Evolutionary conservation across 2,113 vertebrate genomes (phyloP).

Genomic region (Vulpes ferrilata): DNA sequence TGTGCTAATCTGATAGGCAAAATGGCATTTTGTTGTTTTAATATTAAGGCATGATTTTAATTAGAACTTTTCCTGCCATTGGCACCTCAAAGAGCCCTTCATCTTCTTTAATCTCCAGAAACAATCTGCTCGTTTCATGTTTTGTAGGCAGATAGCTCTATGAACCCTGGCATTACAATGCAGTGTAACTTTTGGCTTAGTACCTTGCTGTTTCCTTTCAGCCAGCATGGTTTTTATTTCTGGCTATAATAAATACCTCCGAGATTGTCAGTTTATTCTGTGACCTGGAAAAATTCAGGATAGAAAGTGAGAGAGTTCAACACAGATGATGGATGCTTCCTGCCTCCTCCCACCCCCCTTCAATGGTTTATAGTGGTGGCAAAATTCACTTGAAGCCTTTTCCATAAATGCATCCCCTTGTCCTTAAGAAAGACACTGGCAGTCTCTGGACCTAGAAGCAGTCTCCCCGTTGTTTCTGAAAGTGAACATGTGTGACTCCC

Average conservation of each 20-base stretch:
- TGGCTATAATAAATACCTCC: not conserved
- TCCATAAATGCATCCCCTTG: not conserved
- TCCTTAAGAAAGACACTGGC: not conserved
- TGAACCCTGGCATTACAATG: not conserved
- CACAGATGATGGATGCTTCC: not conserved
- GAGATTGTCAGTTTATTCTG: not conserved
- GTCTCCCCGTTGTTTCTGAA: conserved; percentile 38
- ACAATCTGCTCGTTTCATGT: conserved; percentile 41
- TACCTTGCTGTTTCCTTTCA: not conserved
- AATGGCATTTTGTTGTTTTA: conserved; percentile 61
- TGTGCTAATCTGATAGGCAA: conserved; percentile 59
- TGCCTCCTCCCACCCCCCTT: not conserved
- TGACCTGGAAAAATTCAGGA: conserved; percentile 67
- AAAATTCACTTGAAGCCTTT: conserved; percentile 26
- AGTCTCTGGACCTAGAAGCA: not conserved
- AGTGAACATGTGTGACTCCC: conserved; percentile 60
- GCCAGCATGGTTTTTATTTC: not conserved
- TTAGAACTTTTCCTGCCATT: conserved; percentile 52
- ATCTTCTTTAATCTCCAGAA: conserved; percentile 62
- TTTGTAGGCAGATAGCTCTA: not conserved
- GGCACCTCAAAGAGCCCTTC: conserved; percentile 51
- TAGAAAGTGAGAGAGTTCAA: conserved; percentile 42
- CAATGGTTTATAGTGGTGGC: not conserved
- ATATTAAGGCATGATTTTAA: conserved; percentile 65
- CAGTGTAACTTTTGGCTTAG: not conserved